Evolutionary conservation across 1,140 invertebrate genomes (phyloP).

Genomic region (Leptopilina clavipes): DNA sequence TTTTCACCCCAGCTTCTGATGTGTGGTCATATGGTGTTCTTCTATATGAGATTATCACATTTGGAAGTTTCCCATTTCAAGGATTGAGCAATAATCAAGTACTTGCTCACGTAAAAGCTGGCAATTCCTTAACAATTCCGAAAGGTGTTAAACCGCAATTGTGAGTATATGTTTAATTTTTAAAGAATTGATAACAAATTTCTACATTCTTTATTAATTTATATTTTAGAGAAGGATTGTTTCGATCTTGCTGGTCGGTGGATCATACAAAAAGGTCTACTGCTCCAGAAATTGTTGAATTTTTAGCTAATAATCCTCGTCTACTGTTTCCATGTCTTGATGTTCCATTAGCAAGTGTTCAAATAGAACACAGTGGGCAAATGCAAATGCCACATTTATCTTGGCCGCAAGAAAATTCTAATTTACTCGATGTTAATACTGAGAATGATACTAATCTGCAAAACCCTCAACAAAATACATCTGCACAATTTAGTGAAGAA

Average conservation of each 20-base stretch:
- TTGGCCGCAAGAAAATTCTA: slow-evolving; percentile 49
- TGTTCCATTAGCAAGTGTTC: slow-evolving; percentile 82
- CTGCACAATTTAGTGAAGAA: slow-evolving; percentile 37
- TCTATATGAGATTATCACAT: slow-evolving; percentile 89
- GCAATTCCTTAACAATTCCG: slow-evolving; percentile 83
- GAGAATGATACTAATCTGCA: slow-evolving; percentile 32
- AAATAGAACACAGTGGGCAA: slow-evolving; percentile 79
- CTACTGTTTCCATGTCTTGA: slow-evolving; percentile 87
- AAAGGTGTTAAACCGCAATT: slow-evolving; percentile 83
- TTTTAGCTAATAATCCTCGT: slow-evolving; percentile 84
- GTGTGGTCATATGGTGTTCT: slow-evolving; percentile 91
- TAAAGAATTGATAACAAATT: background rate
- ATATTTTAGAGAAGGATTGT: slow-evolving; percentile 79
- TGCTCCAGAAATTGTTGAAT: slow-evolving; percentile 86
- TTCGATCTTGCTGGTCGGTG: slow-evolving; percentile 85
- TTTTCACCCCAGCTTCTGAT: slow-evolving; percentile 90
- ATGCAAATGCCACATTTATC: slow-evolving; percentile 69
- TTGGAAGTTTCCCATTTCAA: slow-evolving; percentile 92
- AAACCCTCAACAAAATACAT: slow-evolving; percentile 42
- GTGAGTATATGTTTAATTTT: slow-evolving; percentile 77
- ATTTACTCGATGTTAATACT: background rate
- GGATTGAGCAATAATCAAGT: slow-evolving; percentile 90
- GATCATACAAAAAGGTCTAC: slow-evolving; percentile 82
- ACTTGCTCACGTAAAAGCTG: slow-evolving; percentile 85
- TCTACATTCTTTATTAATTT: background rate